Conservation (phyloP, 2,797 vertebrate species). For the Lophius americanus region DNA sequence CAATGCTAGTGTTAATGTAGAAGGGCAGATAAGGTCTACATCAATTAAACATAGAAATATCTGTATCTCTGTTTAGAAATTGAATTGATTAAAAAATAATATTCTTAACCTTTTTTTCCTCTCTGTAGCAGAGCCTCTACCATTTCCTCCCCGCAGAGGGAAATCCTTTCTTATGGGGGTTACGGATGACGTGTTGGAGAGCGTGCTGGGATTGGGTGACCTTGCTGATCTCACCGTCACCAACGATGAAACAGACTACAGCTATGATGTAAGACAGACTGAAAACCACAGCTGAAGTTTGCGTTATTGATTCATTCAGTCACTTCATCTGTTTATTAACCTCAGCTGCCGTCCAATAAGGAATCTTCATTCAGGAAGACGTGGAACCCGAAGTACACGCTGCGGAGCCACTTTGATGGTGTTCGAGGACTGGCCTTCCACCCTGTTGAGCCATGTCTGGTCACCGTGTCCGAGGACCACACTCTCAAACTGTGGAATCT, state of each 20-base stretch:
- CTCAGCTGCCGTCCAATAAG: conserved; percentile 93
- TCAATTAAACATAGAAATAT: too few species aligned
- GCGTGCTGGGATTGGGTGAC: conserved; percentile 95
- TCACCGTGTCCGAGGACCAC: conserved; percentile 98
- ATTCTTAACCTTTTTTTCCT: neutral
- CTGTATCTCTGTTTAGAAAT: too few species aligned
- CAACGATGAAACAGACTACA: conserved; percentile 96
- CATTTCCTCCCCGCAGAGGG: conserved; percentile 92
- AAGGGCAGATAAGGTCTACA: too few species aligned
- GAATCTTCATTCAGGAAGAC: conserved; percentile 98
- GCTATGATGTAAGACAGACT: conserved; percentile 91
- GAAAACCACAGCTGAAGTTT: accelerated
- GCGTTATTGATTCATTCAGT: too few species aligned
- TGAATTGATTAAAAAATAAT: too few species aligned
- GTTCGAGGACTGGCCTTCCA: conserved; percentile 96
- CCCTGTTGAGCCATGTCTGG: conserved; percentile 96
- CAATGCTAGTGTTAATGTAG: neutral
- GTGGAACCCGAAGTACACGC: conserved; percentile 97
- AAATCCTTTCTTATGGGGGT: conserved; percentile 98
- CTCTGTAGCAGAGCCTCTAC: conserved; percentile 92
- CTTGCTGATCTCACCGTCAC: conserved; percentile 98
- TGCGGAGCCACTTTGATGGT: conserved; percentile 97
- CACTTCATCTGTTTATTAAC: accelerated
- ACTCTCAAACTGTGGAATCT: conserved; percentile 99
- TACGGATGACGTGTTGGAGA: conserved; percentile 95